These are phyloP conservation scores for Plebejus anna DNA, from an alignment of 2,888 invertebrate genomes.

Conservation along the genomic window DNA sequence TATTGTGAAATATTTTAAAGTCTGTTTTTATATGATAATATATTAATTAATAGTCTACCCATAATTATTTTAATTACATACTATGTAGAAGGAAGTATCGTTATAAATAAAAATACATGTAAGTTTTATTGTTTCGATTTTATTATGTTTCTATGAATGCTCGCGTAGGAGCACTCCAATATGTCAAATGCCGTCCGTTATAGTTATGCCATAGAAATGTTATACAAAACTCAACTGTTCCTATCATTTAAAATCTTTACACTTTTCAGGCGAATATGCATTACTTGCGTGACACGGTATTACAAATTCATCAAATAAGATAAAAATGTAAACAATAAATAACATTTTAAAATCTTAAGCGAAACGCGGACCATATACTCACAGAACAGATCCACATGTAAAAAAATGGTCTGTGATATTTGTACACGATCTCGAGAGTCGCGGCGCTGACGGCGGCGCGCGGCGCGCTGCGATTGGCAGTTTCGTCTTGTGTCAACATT, in stretches of 20 bases:
- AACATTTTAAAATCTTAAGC: constrained; percentile 29
- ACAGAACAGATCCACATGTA: constrained; percentile 20
- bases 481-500: constrained; percentile 41
- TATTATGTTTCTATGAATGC: constrained; percentile 75
- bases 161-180: constrained; percentile 63
- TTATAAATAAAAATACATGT: constrained; percentile 53
- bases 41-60: too few relatives aligned
- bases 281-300: constrained; percentile 40
- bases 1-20: too few relatives aligned
- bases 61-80: neutral
- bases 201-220: constrained; percentile 70
- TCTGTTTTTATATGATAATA: too few relatives aligned
- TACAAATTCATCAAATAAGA: constrained; percentile 35
- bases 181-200: constrained; percentile 71
- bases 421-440: constrained; percentile 46
- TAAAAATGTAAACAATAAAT: constrained; percentile 33
- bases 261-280: constrained; percentile 47
- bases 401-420: constrained; percentile 42
- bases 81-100: constrained; percentile 26
- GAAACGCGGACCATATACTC: constrained; percentile 27
- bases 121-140: constrained; percentile 72
- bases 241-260: constrained; percentile 52
- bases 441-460: constrained; percentile 37
- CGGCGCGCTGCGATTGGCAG: constrained; percentile 43
- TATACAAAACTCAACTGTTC: constrained; percentile 73